Evolutionary conservation across 2,797 vertebrate genomes (phyloP), one percentile per base, ranked within the genome.

Genomic region (Enteromius unitaeniatus): DNA sequence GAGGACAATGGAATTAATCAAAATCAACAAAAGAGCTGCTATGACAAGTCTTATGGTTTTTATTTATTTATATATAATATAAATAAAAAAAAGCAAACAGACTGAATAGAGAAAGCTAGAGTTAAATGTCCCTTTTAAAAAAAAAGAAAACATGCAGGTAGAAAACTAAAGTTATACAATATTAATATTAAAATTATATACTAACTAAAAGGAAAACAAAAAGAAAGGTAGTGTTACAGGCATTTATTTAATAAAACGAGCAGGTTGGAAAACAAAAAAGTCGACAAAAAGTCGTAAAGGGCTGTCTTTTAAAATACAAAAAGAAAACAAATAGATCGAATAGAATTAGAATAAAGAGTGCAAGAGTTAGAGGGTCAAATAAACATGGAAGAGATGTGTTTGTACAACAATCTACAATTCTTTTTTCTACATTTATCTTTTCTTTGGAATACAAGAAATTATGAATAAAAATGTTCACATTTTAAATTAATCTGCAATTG

Each of bases 231-330:
- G 21, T 3, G 53, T n/a, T 55, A 55, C 1, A 55, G 53, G 21
- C 21, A 10, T 55, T n/a, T 53, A n/a, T 49, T 5, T 17, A n/a
- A n/a, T n/a, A 55, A 55, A n/a, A n/a, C 51, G 8, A n/a, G 8
- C 53, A 55, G n/a, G 53, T 55, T 55, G n/a, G 53, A 55, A n/a
- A 55, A 55, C 53, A 55, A n/a, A n/a, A n/a, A n/a, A n/a, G n/a
- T n/a, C n/a, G n/a, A n/a, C n/a, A n/a, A n/a, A n/a, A n/a, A n/a
- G n/a, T n/a, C n/a, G n/a, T 55, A 55, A 55, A 55, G 7, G 21
- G 8, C 10, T 37, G 34, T 37, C 1, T 53, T 53, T 21, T 53
- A 8, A 0, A 53, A 21, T 21, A 21, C 6, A 8, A 53, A 53
- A 51, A 53, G 1, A 8, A 53, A 21, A 21, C 6, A 21, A 53